Evolutionary conservation across 2,888 invertebrate species (phyloP), one percentile per base, ranked within the genome.

Genomic region (Gandaritis pyraliata): DNA sequence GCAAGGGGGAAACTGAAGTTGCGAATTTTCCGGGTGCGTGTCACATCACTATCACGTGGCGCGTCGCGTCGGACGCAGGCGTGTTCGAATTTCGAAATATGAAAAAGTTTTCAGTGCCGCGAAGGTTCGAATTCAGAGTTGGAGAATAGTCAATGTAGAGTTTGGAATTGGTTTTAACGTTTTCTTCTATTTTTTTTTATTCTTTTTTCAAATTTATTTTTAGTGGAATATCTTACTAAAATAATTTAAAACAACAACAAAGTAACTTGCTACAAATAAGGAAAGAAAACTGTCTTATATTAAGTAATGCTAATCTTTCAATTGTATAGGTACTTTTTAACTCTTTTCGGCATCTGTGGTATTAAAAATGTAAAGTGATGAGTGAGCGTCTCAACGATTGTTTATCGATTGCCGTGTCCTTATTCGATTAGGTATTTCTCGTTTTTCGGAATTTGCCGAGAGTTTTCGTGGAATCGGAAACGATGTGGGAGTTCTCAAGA

Each of bases 21-120:
- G 83, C 82, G 83, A 85, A 84, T 87, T 89, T 89, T 83, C 87
- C 82, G 80, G 79, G 78, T 80, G 82, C 80, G 80, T 87, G 46
- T 83, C 83, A 77, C 86, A 82, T 81, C 90, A 91, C 85, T 87
- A 88, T 73, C 86, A 90, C 86, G 86, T 87, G 85, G 77, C 84
- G 76, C 85, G 88, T 75, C 89, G 90, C 85, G 87, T 78, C 70
- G 89, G 81, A 77, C 88, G 88, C 89, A 84, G 72, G 87, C 85
- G 85, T 88, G 86, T 80, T 84, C 81, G 67, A 71, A 77, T 73
- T 80, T 74, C 73, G 69, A 81, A 84, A 75, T 55, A 50, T 30
- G 30, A 55, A 65, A 45, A 65, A 63, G 62, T 68, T 70, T 70
- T 60, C 36, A 49, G 38, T 48, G 48, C 46, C 47, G 63, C 39